Evolutionary conservation across 2,888 invertebrate species (phyloP).

Genomic region (Tipula confusa): DNA sequence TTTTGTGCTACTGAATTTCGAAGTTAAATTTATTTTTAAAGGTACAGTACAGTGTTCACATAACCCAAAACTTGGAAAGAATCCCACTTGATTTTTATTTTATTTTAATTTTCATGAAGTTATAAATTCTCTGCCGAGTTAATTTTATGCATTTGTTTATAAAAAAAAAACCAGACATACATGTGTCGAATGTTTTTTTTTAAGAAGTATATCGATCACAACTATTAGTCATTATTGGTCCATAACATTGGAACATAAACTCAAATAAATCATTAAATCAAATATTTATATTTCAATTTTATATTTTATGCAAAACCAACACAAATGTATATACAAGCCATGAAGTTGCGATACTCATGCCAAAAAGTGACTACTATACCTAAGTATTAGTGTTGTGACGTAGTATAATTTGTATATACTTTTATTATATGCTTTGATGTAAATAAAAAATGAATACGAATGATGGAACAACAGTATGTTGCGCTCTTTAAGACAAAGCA

Average conservation of each 20-base stretch:
- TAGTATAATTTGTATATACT: no score
- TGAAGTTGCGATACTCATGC: no score
- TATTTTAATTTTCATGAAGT: not conserved
- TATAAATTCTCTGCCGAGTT: not conserved
- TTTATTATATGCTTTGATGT: no score
- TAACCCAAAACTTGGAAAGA: not conserved
- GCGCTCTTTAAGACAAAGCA: no score
- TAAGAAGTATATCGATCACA: not conserved
- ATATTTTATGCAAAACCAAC: no score
- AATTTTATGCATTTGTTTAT: not conserved
- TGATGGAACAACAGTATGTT: no score
- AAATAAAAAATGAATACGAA: no score
- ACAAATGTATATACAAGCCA: no score
- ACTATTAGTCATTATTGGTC: not conserved
- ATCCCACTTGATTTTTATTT: not conserved
- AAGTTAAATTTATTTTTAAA: not conserved
- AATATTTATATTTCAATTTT: not conserved
- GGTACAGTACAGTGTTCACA: not conserved
- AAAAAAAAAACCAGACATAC: not conserved
- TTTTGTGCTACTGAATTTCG: no score
- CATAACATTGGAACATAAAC: not conserved
- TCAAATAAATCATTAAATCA: not conserved
- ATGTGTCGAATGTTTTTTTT: not conserved
- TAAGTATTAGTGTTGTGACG: no score
- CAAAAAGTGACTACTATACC: no score